phyloP scores from a whole-genome alignment of 2,113 vertebrate species.

The Lichenostomus cassidix region DNA sequence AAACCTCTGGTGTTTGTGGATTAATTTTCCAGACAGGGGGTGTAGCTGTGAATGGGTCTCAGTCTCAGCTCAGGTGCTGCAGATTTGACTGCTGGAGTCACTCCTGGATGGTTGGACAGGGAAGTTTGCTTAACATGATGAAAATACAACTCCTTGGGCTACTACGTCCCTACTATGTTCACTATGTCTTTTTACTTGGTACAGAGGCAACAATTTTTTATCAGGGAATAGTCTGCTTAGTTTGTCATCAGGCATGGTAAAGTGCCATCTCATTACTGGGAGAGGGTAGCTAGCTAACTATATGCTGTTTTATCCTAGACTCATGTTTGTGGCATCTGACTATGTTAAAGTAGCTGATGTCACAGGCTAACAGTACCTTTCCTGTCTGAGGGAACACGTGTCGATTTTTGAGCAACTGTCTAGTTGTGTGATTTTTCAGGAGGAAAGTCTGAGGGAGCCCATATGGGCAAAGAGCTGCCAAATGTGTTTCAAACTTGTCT shows the following conservation, averaged over 20 bases:
- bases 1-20: too few species aligned
- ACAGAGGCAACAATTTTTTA: background rate
- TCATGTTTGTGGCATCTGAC: background rate
- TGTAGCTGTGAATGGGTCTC: background rate
- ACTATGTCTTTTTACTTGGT: background rate
- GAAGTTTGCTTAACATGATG: background rate
- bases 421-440: conserved; percentile 24
- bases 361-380: conserved; percentile 18
- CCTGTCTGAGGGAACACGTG: conserved; percentile 23
- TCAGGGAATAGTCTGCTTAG: background rate
- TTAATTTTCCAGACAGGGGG: too few species aligned
- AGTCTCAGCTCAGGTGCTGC: accelerated
- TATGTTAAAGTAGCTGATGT: conserved; percentile 26
- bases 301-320: background rate
- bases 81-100: background rate
- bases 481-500: conserved; percentile 20
- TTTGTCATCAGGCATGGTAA: background rate
- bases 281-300: background rate
- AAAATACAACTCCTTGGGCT: background rate
- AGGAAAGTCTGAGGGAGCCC: conserved; percentile 39
- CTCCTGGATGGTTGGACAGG: background rate
- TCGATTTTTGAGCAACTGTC: conserved; percentile 36
- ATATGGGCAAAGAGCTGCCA: conserved; percentile 52
- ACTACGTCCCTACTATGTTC: background rate
- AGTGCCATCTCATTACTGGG: background rate